These are phyloP conservation scores for Drosophila burlai DNA, from an alignment of 1,140 invertebrate species.

Conservation along the genomic window DNA sequence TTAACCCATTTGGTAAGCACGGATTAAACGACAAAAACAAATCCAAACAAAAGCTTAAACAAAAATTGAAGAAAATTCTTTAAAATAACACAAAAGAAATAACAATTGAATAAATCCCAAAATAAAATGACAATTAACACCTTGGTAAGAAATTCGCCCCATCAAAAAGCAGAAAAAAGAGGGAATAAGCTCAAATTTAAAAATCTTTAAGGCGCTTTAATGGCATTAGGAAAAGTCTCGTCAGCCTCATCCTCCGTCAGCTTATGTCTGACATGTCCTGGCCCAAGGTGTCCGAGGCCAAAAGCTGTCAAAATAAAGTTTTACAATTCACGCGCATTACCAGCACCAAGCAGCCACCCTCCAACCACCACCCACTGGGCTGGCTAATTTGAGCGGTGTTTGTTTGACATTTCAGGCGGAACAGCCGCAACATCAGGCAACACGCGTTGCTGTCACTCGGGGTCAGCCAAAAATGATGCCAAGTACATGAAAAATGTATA, in stretches of 20 bases:
- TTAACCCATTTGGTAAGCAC: background rate
- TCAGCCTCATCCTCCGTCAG: background rate
- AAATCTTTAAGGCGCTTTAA: slow-evolving; percentile 16
- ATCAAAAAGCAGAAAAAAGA: background rate
- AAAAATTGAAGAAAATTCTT: background rate
- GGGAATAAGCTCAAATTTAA: background rate
- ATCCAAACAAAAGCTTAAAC: background rate
- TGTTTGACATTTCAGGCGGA: slow-evolving; percentile 75
- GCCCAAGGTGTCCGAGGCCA: slow-evolving; percentile 66
- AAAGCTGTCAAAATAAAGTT: slow-evolving; percentile 82
- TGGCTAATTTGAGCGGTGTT: slow-evolving; percentile 73
- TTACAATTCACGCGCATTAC: slow-evolving; percentile 70
- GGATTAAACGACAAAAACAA: background rate
- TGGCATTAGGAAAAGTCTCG: slow-evolving; percentile 33
- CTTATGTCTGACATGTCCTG: slow-evolving; percentile 40
- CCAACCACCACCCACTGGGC: slow-evolving; percentile 30
- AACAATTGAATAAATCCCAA: slow-evolving; percentile 1
- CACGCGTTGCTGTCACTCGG: slow-evolving; percentile 66
- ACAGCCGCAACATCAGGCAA: slow-evolving; percentile 67
- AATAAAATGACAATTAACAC: slow-evolving; percentile 1
- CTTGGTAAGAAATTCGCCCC: background rate
- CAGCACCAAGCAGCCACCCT: background rate
- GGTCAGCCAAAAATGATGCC: slow-evolving; percentile 45
- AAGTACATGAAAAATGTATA: slow-evolving; percentile 73
- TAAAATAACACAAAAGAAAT: background rate